Evolutionary conservation across 1,140 invertebrate genomes (phyloP).

Genomic region (Drosophila sproati): DNA sequence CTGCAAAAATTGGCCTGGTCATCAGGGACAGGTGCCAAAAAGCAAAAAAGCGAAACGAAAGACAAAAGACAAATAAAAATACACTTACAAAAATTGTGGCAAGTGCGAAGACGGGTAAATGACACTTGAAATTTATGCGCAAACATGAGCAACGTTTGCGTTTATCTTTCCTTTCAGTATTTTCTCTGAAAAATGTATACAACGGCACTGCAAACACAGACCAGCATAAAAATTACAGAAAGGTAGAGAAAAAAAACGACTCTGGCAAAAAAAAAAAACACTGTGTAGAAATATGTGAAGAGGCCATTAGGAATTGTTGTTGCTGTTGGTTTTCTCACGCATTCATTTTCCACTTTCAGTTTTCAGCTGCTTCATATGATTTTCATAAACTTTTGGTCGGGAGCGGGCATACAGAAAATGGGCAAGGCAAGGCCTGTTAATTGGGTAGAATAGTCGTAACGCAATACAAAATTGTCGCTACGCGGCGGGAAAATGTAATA

Average conservation of each 20-base stretch:
- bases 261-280: conserved; percentile 53
- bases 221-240: conserved; percentile 67
- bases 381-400: conserved; percentile 71
- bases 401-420: conserved; percentile 33
- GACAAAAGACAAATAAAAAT: conserved; percentile 41
- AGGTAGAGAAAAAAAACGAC: conserved; percentile 34
- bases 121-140: conserved; percentile 82
- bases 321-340: conserved; percentile 72
- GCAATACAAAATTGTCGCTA: conserved; percentile 50
- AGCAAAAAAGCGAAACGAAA: conserved; percentile 32
- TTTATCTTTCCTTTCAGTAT: conserved; percentile 49
- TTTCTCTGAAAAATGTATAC: conserved; percentile 52
- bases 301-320: conserved; percentile 53
- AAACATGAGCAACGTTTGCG: conserved; percentile 59
- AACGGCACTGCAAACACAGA: conserved; percentile 64
- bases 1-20: conserved; percentile 73
- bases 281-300: conserved; percentile 41
- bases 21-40: conserved; percentile 74
- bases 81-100: conserved; percentile 23
- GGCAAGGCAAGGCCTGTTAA: conserved; percentile 57
- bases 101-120: conserved; percentile 76
- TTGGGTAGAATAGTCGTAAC: conserved; percentile 64
- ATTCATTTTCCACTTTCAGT: conserved; percentile 80
- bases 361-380: conserved; percentile 55
- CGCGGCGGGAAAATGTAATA: conserved; percentile 50